A percentile compares a stretch with the other conserved stretches of the same genome.
phyloP scores from a whole-genome alignment of 2,797 vertebrate genomes.

The Hypotaenidia philippensis region DNA sequence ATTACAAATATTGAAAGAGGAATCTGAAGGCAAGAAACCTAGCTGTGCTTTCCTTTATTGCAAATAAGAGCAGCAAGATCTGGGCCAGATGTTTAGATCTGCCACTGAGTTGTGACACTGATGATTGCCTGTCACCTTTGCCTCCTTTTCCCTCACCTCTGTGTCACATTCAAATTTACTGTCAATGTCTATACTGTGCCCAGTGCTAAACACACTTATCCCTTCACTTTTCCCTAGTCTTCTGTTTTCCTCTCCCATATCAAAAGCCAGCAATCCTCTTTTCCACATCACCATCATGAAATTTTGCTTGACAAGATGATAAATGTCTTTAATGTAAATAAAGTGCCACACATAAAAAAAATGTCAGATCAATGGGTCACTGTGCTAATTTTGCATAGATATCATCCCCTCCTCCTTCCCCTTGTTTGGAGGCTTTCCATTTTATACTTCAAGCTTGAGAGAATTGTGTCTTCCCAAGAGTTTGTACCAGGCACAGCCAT shows the following conservation, averaged over 20 bases:
- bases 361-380: background rate
- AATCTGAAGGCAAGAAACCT: background rate
- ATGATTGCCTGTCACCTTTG: background rate
- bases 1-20: background rate
- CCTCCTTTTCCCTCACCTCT: background rate
- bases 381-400: background rate
- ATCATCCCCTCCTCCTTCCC: background rate
- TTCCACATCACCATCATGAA: background rate
- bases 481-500: background rate
- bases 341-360: background rate
- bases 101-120: background rate
- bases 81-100: background rate
- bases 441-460: background rate
- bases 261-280: background rate
- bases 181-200: background rate
- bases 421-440: background rate
- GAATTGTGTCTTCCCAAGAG: background rate
- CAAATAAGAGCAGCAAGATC: background rate
- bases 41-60: background rate
- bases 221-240: background rate
- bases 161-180: background rate
- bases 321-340: background rate
- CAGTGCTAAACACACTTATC: background rate
- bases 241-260: background rate
- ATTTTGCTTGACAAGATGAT: background rate